phyloP scores from a whole-genome alignment of 2,797 vertebrate genomes.

The Myiotriccus ornatus region DNA sequence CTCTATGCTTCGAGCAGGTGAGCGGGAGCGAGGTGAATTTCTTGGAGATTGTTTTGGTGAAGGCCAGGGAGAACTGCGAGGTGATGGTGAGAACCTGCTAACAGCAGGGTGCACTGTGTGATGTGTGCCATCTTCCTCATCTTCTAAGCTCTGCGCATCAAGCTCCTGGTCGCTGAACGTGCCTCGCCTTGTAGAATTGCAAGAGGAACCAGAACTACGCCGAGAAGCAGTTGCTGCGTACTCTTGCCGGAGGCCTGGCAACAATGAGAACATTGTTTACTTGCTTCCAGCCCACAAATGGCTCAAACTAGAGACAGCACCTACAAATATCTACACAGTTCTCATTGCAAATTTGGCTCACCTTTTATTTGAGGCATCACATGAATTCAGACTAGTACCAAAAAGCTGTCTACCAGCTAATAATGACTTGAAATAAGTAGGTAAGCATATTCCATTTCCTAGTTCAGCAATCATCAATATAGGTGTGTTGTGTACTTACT shows the following conservation, averaged over 20 bases:
- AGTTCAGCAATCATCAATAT: background rate
- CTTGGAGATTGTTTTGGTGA: slow-evolving; percentile 88
- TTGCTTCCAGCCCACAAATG: background rate
- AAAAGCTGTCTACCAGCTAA: background rate
- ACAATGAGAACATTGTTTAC: background rate
- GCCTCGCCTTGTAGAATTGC: slow-evolving; percentile 91
- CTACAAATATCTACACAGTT: background rate
- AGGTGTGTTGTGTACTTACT: background rate
- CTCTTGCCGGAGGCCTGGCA: slow-evolving; percentile 92
- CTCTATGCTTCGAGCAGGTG: slow-evolving; percentile 91
- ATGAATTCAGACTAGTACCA: background rate
- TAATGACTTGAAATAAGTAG: background rate
- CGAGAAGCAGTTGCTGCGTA: slow-evolving; percentile 94
- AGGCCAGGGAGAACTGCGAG: slow-evolving; percentile 90
- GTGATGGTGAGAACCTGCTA: slow-evolving; percentile 92
- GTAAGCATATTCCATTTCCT: background rate
- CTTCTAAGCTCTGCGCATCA: slow-evolving; percentile 95
- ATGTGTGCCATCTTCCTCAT: slow-evolving; percentile 89
- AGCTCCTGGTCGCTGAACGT: slow-evolving; percentile 97
- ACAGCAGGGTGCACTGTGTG: slow-evolving; percentile 87
- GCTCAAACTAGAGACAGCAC: background rate
- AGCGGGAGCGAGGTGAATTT: slow-evolving; percentile 95
- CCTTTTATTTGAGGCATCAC: background rate
- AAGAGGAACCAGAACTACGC: slow-evolving; percentile 96
- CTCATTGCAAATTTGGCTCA: background rate